Percentiles rank a stretch among this genome's conserved stretches.
Conservation (phyloP, 2,797 vertebrate genomes). For the Stomatorhinus walkeri region DNA sequence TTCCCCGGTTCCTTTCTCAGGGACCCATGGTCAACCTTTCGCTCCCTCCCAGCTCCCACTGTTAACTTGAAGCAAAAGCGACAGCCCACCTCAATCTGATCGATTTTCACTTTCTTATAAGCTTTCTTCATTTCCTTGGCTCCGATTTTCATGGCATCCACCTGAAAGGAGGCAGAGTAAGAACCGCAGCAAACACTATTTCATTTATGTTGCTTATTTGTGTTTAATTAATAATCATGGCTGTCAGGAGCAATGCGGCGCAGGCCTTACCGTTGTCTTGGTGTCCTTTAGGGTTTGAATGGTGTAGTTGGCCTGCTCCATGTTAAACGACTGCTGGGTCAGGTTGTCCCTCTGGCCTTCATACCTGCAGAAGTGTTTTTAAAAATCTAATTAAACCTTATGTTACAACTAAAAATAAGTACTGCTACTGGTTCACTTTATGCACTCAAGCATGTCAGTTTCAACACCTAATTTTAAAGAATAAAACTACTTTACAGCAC, state of each 20-base stretch:
- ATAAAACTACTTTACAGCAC: background rate
- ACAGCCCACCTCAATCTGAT: constrained; percentile 86
- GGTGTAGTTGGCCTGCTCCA: constrained; percentile 98
- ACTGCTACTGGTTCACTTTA: background rate
- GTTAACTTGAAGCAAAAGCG: background rate
- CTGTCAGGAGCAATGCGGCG: background rate
- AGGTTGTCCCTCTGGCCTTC: constrained; percentile 94
- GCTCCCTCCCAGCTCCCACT: background rate
- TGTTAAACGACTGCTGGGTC: constrained; percentile 95
- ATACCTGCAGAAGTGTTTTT: constrained; percentile 66
- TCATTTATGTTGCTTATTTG: background rate
- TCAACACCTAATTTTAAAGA: background rate
- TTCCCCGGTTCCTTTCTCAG: background rate
- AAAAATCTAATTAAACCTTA: background rate
- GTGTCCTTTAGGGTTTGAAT: constrained; percentile 96
- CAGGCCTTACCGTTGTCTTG: constrained; percentile 82
- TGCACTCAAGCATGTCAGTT: background rate
- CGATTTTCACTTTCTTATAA: constrained; percentile 91
- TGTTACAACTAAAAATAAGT: background rate
- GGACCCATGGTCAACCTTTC: background rate
- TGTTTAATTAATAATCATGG: background rate
- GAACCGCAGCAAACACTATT: background rate
- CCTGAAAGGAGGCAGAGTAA: constrained; percentile 56
- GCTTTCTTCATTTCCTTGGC: constrained; percentile 98
- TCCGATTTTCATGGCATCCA: constrained; percentile 97